Base-by-base conservation (phyloP, 2,888 invertebrate species). In the Cosmorhoe ocellata region DNA sequence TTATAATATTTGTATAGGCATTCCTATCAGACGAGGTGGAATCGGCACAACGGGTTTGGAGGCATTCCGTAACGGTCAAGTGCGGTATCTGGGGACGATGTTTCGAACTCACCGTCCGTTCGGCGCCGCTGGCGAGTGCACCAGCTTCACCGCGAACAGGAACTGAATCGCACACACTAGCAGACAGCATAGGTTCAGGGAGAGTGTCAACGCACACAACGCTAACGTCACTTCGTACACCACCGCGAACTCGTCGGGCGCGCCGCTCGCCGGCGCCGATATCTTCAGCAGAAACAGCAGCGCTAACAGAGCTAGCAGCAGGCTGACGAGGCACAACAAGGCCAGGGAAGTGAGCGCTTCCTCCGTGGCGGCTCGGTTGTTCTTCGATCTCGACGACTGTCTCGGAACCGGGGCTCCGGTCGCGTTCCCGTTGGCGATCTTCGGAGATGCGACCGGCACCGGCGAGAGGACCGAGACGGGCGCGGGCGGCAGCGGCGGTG, bases 101-200 rank as follows among this genome's bases (percentile, higher is more conserved):
- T 47, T 28, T 43, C n/a, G 8, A 22, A 84, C 89, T 86, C 73
- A 90, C 91, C 90, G 93, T 74, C 94, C 93, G 68, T 94, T 95
- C 67, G 95, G 95, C 50, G 95, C 95, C 72, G 95, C 94, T 38
- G 95, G 95, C 43, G 96, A 95, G 76, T 96, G 95, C 74, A 97
- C 94, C 81, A 98, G 92, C 90, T 97, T 97, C 64, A 98, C 96
- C 38, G 97, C 96, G 80, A 98, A 97, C 76, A 97, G 93, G 90
- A 97, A 97, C 91, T 98, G 98, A 76, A 97, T 96, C 68, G 97
- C 95, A 92, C 98, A 98, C 71, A 98, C 97, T 67, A 98, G 93
- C 55, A 98, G 92, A 80, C 98, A 98, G 91, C 97, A 97, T 57
- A 98, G 92, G 88, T 98, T 96, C 63, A 98, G 88, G 24, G 96